Evolutionary conservation across 2,888 invertebrate species (phyloP).

Genomic region (Mythimna lalbum): DNA sequence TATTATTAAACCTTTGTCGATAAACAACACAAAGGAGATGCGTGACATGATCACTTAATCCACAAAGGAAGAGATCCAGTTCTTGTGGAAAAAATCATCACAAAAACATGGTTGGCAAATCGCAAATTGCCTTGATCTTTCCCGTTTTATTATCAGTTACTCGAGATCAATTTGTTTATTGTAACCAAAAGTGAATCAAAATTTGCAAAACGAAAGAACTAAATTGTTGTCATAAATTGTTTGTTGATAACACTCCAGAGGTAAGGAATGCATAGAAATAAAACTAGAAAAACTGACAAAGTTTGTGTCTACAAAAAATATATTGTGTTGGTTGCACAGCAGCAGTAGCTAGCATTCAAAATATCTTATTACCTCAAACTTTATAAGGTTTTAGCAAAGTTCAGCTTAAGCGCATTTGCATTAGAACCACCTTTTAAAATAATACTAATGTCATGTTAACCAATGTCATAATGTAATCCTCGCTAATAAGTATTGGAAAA

Average conservation of each 20-base stretch:
- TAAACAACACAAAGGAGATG: constrained; percentile 24
- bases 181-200: constrained; percentile 3
- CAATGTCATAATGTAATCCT: too few species aligned
- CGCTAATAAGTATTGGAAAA: neutral
- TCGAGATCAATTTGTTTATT: neutral
- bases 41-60: constrained; percentile 33
- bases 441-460: neutral
- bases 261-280: neutral
- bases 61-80: constrained; percentile 4
- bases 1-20: constrained; percentile 35
- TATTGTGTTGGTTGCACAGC: neutral
- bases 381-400: neutral
- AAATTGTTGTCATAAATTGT: neutral
- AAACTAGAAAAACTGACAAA: neutral
- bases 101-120: constrained; percentile 3
- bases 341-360: neutral
- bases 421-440: neutral
- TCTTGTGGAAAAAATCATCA: neutral
- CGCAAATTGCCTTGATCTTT: neutral
- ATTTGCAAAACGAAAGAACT: constrained; percentile 6
- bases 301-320: neutral
- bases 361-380: neutral
- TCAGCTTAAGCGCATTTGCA: neutral
- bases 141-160: neutral
- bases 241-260: neutral